Base-by-base conservation (phyloP, 2,888 invertebrate species). In the Entomobrya proxima region DNA sequence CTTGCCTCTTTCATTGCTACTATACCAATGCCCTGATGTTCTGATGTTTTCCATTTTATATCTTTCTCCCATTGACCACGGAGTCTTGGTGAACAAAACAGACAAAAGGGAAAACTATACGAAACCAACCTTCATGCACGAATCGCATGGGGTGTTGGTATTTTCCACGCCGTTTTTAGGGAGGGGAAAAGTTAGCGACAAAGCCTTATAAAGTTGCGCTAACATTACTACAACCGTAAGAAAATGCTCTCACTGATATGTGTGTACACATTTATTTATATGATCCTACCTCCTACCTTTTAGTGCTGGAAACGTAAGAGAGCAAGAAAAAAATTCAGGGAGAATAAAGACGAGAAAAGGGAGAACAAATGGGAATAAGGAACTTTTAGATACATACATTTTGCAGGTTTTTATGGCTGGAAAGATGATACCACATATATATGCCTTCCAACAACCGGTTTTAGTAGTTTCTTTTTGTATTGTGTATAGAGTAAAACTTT, bases 331-430 rank as follows among this genome's bases (percentile, higher is more conserved):
- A 18, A 72, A 44, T 61, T 32, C 21, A 58, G 61, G 37, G 64
- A 82, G 75, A 75, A 81, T 24, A 27, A 58, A 30, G 79, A n/a
- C 24, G 37, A 74, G 55, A 18, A 77, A 77, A 77, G 21, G 58
- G 27, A 27, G 75, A n/a, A n/a, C 21, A 35, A 67, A 67, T 24
- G 50, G 44, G 37, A 40, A 69, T 40, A 69, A 74, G 30, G 13
- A 75, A 30, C 32, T 9, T 47, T 6, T 44, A 9, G 13, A 52
- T 52, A n/a, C 52, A 32, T 32, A 21, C 21, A 44, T 7, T n/a
- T 24, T 69, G 50, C 52, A 44, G 40, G 35, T 50, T 85, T 84
- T 85, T 85, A 84, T 47, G 72, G 78, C 69, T 85, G 78, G 40
- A 18, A 24, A 50, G 52, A 85, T 84, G 67, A 77, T 85, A 85